Conservation (phyloP, 2,797 vertebrate species). For the Triplophysa bombifrons region DNA sequence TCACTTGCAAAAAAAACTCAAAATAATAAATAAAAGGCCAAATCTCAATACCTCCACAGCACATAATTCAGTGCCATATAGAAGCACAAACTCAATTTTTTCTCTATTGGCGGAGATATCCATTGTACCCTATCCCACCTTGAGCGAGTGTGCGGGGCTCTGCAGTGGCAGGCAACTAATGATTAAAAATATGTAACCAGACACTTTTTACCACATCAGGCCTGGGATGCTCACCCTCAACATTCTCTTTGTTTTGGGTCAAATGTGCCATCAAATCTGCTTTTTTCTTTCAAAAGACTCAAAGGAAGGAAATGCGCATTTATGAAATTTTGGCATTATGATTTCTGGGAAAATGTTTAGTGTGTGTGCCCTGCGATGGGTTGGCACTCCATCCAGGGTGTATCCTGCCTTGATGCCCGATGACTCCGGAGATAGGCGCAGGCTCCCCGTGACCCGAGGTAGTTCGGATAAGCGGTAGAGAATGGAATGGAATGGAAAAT, state of each 20-base stretch:
- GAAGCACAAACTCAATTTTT: slow-evolving; percentile 33
- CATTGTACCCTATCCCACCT: slow-evolving; percentile 37
- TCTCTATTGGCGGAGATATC: slow-evolving; percentile 38
- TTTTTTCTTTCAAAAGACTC: background rate
- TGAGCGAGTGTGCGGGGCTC: slow-evolving; percentile 60
- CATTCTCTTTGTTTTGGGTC: slow-evolving; percentile 57
- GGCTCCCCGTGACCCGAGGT: too few species aligned
- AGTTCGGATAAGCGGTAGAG: too few species aligned
- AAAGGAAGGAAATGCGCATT: background rate
- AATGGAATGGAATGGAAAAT: too few species aligned
- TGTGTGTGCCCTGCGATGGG: too few species aligned
- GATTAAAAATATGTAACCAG: slow-evolving; percentile 70
- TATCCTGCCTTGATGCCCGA: too few species aligned
- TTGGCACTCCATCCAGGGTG: too few species aligned
- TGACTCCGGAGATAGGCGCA: too few species aligned
- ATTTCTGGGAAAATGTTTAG: background rate
- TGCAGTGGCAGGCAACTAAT: slow-evolving; percentile 65
- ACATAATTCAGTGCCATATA: background rate
- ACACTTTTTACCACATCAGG: slow-evolving; percentile 60
- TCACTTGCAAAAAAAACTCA: too few species aligned
- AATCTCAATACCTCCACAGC: background rate
- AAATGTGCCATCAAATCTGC: slow-evolving; percentile 58
- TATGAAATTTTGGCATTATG: background rate
- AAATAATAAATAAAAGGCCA: too few species aligned
- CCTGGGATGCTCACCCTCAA: slow-evolving; percentile 54